Evolutionary conservation across 2,113 vertebrate genomes (phyloP).

Genomic region (Corythoichthys intestinalis): DNA sequence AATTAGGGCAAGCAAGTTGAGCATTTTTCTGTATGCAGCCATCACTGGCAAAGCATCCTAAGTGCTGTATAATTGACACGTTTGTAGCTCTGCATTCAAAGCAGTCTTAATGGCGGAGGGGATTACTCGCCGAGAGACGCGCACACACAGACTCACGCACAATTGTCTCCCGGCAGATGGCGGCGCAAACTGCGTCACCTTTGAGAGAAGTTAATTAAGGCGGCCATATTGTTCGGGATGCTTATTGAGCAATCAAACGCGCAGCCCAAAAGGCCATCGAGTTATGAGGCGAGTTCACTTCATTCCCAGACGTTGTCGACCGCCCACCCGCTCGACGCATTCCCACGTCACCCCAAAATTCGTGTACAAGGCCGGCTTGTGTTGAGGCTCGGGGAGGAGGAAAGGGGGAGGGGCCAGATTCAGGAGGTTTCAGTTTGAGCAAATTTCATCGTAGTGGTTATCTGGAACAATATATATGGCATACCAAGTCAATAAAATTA

Average conservation of each 20-base stretch:
- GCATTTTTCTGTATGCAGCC: not conserved
- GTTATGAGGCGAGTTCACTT: constrained; percentile 93
- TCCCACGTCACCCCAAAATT: constrained; percentile 92
- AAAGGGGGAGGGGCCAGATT: no score
- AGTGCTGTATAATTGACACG: constrained; percentile 73
- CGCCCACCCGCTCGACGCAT: constrained; percentile 73
- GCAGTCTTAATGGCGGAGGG: constrained; percentile 77
- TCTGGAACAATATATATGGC: no score
- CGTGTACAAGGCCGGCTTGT: constrained; percentile 22
- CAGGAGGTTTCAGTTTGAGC: no score
- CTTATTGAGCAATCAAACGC: constrained; percentile 98
- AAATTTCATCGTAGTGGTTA: no score
- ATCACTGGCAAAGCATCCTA: constrained; percentile 29
- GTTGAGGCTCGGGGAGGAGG: no score
- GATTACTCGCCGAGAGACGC: constrained; percentile 97
- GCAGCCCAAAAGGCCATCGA: constrained; percentile 90
- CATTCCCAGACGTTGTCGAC: constrained; percentile 81
- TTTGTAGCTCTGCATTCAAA: constrained; percentile 68
- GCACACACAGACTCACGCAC: constrained; percentile 74
- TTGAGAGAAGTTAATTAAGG: constrained; percentile 99
- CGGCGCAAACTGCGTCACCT: constrained; percentile 99
- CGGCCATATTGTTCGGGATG: constrained; percentile 98
- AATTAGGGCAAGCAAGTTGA: constrained; percentile 5
- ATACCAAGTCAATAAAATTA: no score
- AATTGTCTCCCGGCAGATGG: constrained; percentile 99